These are phyloP conservation scores for Tipula unca DNA, from an alignment of 2,888 invertebrate species.

Conservation along the genomic window DNA sequence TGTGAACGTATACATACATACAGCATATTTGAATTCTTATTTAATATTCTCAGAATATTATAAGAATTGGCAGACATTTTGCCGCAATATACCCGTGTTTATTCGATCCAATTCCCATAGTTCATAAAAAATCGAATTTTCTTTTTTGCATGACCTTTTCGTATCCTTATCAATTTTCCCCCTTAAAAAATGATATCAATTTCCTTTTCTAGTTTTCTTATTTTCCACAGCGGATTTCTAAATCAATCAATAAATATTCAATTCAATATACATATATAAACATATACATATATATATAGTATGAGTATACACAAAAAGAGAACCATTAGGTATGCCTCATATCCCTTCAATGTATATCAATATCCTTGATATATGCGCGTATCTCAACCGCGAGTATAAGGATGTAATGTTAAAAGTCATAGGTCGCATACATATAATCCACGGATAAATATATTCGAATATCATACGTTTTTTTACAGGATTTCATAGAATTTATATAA, in stretches of 20 bases:
- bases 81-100: not conserved
- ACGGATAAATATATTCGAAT: not conserved
- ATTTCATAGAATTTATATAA: not conserved
- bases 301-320: not conserved
- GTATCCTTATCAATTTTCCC: not conserved
- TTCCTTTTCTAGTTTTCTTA: not conserved
- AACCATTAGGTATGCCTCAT: not conserved
- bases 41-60: not conserved
- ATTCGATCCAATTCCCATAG: not conserved
- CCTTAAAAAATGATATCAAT: not conserved
- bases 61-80: not conserved
- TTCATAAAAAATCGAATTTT: not conserved
- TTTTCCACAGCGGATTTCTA: not conserved
- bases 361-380: not conserved
- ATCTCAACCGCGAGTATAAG: not conserved
- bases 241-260: not conserved
- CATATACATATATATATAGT: not conserved
- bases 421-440: not conserved
- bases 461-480: not conserved
- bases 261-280: not conserved
- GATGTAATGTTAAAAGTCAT: not conserved
- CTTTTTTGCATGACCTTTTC: not conserved
- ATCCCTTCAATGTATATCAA: not conserved
- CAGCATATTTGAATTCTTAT: not conserved
- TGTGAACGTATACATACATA: too few species aligned